Evolutionary conservation across 2,888 invertebrate species (phyloP), one percentile per base, ranked within the genome.

Genomic region (Platypus cylindrus): DNA sequence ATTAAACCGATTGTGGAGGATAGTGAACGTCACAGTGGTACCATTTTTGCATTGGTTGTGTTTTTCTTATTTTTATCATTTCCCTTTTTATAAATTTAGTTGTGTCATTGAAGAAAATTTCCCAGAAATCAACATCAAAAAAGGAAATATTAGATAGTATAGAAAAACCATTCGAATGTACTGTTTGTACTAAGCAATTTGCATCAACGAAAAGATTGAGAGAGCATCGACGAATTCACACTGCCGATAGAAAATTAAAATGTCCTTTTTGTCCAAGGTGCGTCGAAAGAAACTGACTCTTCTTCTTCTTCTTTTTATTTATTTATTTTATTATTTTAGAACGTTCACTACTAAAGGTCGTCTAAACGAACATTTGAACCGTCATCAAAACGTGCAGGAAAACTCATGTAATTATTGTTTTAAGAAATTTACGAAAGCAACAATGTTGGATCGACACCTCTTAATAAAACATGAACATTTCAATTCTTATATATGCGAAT

Each of bases 401-500:
- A 55, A 56, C 40, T 50, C 45, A 2, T 65, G 64, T 38, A 49
- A 48, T 30, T 36, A 54, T 4, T 67, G 66, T 37, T 53, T 50
- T 4, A 63, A 62, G 41, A 49, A 49, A 25, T 66, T 63, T 41
- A 48, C 51, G 8, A 59, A 56, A 3, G 53, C 52, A 11, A 50
- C 55, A 2, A 48, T 60, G 13, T 45, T 65, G 15, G 59, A 59
- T 40, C 48, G 56, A 7, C 66, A 66, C 37, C 37, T n/a, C n/a
- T n/a, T 54, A 37, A 47, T 53, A n/a, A 56, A 46, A 28, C 65
- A 64, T 31, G 49, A 45, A 64, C 59, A 58, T 33, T 53, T 54
- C 24, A 59, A 65, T 33, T 68, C 69, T 2, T 71, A 62, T 48
- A 60, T 67, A 56, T 75, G 75, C 52, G 73, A 73, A 0, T 71